Conservation (phyloP, 2,888 invertebrate genomes). For the Apodemia mormo region DNA sequence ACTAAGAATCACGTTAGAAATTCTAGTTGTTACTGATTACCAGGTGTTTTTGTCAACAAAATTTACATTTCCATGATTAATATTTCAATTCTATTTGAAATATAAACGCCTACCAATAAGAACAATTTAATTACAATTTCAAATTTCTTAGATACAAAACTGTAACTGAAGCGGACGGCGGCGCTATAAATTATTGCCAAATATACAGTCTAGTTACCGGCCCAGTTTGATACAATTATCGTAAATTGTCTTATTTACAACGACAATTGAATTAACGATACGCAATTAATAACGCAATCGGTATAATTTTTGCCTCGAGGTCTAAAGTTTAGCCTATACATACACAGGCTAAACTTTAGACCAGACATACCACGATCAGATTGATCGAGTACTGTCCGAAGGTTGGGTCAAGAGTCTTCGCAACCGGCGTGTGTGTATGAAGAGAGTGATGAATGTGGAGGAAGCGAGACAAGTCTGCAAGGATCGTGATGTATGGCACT, state of each 20-base stretch:
- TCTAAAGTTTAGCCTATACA: too few species aligned
- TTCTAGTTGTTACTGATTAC: too few species aligned
- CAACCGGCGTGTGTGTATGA: too few species aligned
- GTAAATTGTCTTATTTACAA: conserved; percentile 12
- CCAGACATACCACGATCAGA: too few species aligned
- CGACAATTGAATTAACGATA: not conserved
- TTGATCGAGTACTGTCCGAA: too few species aligned
- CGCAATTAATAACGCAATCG: not conserved
- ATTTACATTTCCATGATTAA: not conserved
- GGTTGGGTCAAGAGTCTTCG: too few species aligned
- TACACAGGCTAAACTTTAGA: too few species aligned
- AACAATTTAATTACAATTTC: conserved; percentile 33
- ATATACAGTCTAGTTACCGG: conserved; percentile 19
- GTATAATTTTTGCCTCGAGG: not conserved
- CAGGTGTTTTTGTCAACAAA: not conserved
- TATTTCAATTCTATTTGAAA: not conserved
- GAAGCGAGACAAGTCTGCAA: too few species aligned
- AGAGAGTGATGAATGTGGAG: too few species aligned
- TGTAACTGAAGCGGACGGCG: conserved; percentile 34
- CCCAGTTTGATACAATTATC: conserved; percentile 10
- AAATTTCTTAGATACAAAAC: conserved; percentile 45
- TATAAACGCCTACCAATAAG: conserved; percentile 20
- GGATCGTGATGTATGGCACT: too few species aligned
- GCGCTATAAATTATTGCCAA: conserved; percentile 39
- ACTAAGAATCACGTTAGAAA: too few species aligned